Base-by-base conservation (phyloP, 2,888 invertebrate species). In the Gerris lacustris region DNA sequence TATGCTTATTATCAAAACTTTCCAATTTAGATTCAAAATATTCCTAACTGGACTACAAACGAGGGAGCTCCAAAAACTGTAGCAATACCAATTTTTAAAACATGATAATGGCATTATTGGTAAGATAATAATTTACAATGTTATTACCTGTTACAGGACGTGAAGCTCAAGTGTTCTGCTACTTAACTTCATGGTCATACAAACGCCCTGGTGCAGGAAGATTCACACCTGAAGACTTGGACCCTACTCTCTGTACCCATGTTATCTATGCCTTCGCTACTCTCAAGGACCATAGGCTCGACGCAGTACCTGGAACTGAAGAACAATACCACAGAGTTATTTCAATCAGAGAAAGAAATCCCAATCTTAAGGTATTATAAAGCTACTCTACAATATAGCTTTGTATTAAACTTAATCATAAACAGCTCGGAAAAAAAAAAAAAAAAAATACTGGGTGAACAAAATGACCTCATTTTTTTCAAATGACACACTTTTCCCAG, bases 101-200 rank as follows among this genome's bases (percentile, higher is more conserved):
- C 2, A 31, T 31, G 31, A 31, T 31, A 31, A 31, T 31, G 31
- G 4, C 1, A 31, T 31, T 31, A 31, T 31, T 31, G 31, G 1
- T 55, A 11, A 11, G 9, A 55, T 15, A 55, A 55, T 11, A 2
- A 15, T 55, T 55, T 55, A 55, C 9, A 11, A 55, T 55, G 1
- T 55, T 55, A 55, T 55, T 55, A 15, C 15, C 9, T 76, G 76
- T 79, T 79, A 2, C 81, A 94, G 94, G 86, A 75, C 89, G 93
- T 64, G 88, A 90, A 68, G 89, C 93, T 0, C 91, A 92, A 82
- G 88, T 94, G 5, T 89, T 96, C 77, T 98, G 98, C 81, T 97
- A 97, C 81, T 86, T 96, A 80, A 96, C 97, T 2, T 96, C 93
- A 77, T 98, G 97, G 96, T 94, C 96, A 0, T 88, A 92, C 73